Conservation (phyloP, 2,888 invertebrate species). For the Aromia moschata region DNA sequence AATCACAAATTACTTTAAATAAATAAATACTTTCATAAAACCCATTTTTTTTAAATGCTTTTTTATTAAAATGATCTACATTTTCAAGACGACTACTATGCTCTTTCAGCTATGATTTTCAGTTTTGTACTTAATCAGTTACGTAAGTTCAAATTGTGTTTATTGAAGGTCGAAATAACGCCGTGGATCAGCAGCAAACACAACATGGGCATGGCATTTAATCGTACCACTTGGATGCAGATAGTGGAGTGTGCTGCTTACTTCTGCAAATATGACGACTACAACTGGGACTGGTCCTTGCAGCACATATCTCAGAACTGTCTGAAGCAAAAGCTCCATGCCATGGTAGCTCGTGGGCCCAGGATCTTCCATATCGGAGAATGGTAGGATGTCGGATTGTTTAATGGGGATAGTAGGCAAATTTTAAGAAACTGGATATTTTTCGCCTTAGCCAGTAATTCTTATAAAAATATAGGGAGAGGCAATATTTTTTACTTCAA, state of each 20-base stretch:
- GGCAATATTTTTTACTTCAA: too few species aligned
- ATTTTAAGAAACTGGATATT: too few species aligned
- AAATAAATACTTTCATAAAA: background rate
- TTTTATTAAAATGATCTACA: background rate
- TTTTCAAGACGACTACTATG: background rate
- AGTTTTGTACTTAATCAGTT: too few species aligned
- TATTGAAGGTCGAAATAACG: conserved; percentile 82
- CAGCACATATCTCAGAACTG: conserved; percentile 90
- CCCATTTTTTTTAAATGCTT: too few species aligned
- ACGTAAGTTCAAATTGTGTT: background rate
- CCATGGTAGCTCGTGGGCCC: conserved; percentile 91
- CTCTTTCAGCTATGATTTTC: too few species aligned
- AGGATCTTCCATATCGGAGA: conserved; percentile 98
- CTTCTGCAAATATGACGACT: conserved; percentile 97
- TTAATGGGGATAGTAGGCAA: too few species aligned
- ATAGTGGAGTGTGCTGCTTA: conserved; percentile 82
- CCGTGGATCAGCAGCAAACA: conserved; percentile 98
- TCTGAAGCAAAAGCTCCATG: conserved; percentile 78
- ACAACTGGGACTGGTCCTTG: conserved; percentile 99
- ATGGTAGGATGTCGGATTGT: conserved; percentile 75
- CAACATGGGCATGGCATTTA: conserved; percentile 99
- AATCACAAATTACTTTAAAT: too few species aligned
- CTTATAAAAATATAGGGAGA: too few species aligned
- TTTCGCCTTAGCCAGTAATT: too few species aligned
- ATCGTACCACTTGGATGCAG: conserved; percentile 85